phyloP scores from a whole-genome alignment of 2,113 vertebrate genomes.

The Synodontis membranacea region DNA sequence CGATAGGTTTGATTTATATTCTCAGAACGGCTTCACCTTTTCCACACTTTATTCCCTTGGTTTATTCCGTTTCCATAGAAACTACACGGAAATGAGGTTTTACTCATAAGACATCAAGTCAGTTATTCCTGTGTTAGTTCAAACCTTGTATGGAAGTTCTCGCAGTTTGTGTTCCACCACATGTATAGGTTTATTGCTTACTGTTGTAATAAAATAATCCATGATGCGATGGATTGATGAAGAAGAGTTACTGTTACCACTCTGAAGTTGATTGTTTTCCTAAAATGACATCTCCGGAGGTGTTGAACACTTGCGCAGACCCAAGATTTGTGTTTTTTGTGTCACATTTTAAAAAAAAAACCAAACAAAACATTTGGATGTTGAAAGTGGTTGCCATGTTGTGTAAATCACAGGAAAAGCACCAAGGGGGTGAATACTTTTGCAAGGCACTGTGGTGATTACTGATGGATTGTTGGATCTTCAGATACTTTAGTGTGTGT shows the following conservation, averaged over 20 bases:
- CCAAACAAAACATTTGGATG: no score
- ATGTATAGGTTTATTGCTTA: neutral
- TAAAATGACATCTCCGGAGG: no score
- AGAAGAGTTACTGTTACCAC: neutral
- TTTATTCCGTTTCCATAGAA: conserved; percentile 41
- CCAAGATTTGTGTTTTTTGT: no score
- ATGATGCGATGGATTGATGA: neutral
- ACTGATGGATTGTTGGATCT: no score
- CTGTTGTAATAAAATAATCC: neutral
- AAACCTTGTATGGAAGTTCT: neutral
- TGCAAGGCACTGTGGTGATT: neutral
- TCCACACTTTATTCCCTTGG: conserved; percentile 20
- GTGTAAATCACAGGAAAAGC: no score
- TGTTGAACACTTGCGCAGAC: no score
- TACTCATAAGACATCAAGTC: neutral
- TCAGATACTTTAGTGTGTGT: no score
- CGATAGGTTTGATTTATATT: conserved; percentile 44
- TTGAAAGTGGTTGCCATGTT: no score
- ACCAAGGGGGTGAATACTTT: no score
- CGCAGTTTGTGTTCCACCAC: neutral
- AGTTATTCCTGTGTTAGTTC: neutral
- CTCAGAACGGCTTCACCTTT: conserved; percentile 38
- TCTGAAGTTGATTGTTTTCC: neutral
- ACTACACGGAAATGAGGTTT: neutral
- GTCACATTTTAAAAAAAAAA: no score